Percentiles rank a stretch among this genome's conserved stretches.
These are phyloP conservation scores for Corythaixoides concolor DNA, from an alignment of 2,113 vertebrate species.

Conservation along the genomic window DNA sequence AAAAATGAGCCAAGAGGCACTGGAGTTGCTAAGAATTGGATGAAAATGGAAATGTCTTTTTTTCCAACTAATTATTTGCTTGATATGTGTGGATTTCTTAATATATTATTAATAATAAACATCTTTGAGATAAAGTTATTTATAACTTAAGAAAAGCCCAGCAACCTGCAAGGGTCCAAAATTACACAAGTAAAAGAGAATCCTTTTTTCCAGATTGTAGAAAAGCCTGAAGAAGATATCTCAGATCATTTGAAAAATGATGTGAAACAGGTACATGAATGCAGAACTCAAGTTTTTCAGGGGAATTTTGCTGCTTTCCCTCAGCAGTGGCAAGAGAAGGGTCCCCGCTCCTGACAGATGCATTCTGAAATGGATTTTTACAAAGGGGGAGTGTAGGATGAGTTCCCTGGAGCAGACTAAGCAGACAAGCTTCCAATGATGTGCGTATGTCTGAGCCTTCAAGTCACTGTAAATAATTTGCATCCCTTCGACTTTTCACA, in stretches of 20 bases:
- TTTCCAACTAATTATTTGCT: background rate
- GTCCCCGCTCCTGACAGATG: background rate
- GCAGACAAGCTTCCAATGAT: background rate
- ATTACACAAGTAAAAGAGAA: background rate
- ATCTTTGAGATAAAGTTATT: background rate
- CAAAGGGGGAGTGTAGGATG: background rate
- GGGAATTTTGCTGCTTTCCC: background rate
- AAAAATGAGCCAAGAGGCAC: background rate
- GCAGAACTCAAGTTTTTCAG: background rate
- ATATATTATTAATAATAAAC: background rate
- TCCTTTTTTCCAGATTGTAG: background rate
- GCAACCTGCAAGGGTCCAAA: background rate
- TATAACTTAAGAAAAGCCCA: background rate
- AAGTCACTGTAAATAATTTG: background rate
- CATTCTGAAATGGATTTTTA: background rate
- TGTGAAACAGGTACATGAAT: background rate
- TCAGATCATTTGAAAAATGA: background rate
- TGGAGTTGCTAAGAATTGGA: background rate
- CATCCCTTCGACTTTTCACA: background rate
- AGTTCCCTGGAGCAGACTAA: background rate
- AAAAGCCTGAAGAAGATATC: background rate
- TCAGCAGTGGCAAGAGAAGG: background rate
- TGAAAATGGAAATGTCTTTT: background rate
- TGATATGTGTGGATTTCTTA: background rate
- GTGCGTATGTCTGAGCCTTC: fast-evolving